Evolutionary conservation across 2,113 vertebrate species (phyloP), one percentile per base, ranked within the genome.

Genomic region (rabbit (Oryctolagus cuniculus)): DNA sequence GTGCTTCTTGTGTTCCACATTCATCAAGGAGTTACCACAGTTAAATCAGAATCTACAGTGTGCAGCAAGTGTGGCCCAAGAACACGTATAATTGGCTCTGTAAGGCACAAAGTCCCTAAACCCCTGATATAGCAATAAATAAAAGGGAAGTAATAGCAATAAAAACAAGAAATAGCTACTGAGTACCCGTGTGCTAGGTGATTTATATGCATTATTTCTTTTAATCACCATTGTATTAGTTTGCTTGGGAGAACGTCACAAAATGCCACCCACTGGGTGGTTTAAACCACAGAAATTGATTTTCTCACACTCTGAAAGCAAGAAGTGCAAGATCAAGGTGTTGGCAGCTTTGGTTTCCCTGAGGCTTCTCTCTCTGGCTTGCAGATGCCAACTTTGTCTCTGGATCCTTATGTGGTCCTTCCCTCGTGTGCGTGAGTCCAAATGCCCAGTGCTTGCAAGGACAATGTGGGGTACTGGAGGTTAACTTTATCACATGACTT

Each of bases 371-470:
- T 69, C 49, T 64, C 27, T 67, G 69, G 38, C 70, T 74, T 70
- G 8, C 44, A 24, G 55, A 2, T 4, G 21, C 34, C 25, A 51
- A 22, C 25, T 34, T 91, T 63, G 25, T 55, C 2, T 0, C 29
- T 88, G 11, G 19, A 6, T 63, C 94, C 31, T 88, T 27, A 38
- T 1, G 0, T 19, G 36, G 3, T 75, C 78, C 87, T 69, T 80
- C 25, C n/a, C 80, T 49, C 64, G 9, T n/a, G 9, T 63, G 79
- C 10, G 1, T 38, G 24, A 61, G 21, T 89, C 31, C 44, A 74
- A 38, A 75, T 67, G 69, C 95, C 55, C 38, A 82, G 16, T 82
- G 93, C 90, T 66, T 29, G 21, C 31, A 61, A 82, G 27, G 49
- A 70, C 17, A 22, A 27, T 34, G 51, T 84, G 61, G 67, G 51